Percentiles rank a stretch among this genome's conserved stretches.
These are phyloP conservation scores for Fopius arisanus DNA, from an alignment of 1,140 invertebrate species.

Conservation along the genomic window DNA sequence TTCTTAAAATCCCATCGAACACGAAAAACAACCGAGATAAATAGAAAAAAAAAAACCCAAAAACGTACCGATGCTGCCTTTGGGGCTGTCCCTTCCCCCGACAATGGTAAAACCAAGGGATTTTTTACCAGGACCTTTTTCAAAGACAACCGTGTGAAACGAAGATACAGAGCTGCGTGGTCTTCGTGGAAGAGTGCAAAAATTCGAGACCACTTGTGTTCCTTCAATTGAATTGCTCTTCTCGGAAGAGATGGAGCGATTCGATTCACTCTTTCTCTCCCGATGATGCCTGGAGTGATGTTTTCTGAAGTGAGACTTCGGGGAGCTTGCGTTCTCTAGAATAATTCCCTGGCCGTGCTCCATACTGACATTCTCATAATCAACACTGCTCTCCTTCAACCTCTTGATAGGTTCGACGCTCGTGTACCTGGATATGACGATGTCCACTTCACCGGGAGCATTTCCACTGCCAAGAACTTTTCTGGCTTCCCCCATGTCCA, in stretches of 20 bases:
- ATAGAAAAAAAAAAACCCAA: conserved; percentile 22
- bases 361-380: conserved; percentile 72
- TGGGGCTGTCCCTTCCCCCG: conserved; percentile 87
- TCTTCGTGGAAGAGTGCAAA: conserved; percentile 74
- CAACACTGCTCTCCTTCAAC: conserved; percentile 73
- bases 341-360: conserved; percentile 63
- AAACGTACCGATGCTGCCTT: conserved; percentile 77
- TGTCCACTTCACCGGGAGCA: conserved; percentile 75
- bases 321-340: conserved; percentile 56
- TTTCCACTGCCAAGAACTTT: conserved; percentile 70
- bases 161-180: conserved; percentile 73
- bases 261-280: conserved; percentile 49
- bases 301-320: conserved; percentile 58
- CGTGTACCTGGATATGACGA: conserved; percentile 70
- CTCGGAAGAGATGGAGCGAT: conserved; percentile 47
- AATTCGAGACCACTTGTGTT: conserved; percentile 69
- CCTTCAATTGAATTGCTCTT: conserved; percentile 42
- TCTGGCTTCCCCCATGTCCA: conserved; percentile 79
- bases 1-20: neutral
- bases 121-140: conserved; percentile 85
- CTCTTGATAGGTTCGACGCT: conserved; percentile 54
- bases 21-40: neutral
- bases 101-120: conserved; percentile 92
- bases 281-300: conserved; percentile 47
- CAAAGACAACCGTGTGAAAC: conserved; percentile 79